Percentiles rank a stretch among this genome's conserved stretches.
phyloP scores from a whole-genome alignment of 2,113 vertebrate genomes.

The Microtus ochrogaster region DNA sequence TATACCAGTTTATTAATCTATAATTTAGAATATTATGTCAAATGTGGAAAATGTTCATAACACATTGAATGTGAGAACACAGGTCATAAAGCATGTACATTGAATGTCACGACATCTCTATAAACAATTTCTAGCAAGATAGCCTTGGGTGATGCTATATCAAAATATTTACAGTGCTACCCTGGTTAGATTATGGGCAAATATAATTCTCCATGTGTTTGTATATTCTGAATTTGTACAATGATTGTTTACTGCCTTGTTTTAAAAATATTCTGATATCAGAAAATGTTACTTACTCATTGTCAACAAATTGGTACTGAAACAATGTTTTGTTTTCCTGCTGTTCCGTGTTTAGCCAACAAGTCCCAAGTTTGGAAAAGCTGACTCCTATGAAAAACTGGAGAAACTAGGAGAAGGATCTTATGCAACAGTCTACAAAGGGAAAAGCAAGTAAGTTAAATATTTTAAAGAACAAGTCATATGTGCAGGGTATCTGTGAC shows the following conservation, averaged over 20 bases:
- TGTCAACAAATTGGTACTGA: conserved; percentile 27
- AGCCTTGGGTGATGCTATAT: not conserved
- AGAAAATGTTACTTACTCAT: conserved; percentile 36
- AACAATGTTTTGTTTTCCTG: conserved; percentile 64
- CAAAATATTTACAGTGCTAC: not conserved
- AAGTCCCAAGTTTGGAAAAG: conserved; percentile 98
- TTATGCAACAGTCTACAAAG: conserved; percentile 99
- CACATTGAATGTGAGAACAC: not conserved
- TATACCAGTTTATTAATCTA: not conserved
- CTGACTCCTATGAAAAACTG: conserved; percentile 98
- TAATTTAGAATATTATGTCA: conserved; percentile 9
- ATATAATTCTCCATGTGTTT: conserved; percentile 22
- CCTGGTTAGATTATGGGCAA: not conserved
- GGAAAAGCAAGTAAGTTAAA: conserved; percentile 98
- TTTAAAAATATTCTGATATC: conserved; percentile 48
- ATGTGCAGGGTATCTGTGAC: not conserved
- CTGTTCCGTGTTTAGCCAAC: conserved; percentile 91
- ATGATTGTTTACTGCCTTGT: not conserved
- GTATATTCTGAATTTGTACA: not conserved
- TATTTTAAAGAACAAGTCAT: not conserved
- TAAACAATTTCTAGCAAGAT: not conserved
- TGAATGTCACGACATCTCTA: not conserved
- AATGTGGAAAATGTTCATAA: not conserved
- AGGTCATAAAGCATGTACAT: not conserved
- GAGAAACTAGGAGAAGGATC: conserved; percentile 98